These are phyloP conservation scores for Lynx canadensis DNA, from an alignment of 2,113 vertebrate species.

Conservation along the genomic window DNA sequence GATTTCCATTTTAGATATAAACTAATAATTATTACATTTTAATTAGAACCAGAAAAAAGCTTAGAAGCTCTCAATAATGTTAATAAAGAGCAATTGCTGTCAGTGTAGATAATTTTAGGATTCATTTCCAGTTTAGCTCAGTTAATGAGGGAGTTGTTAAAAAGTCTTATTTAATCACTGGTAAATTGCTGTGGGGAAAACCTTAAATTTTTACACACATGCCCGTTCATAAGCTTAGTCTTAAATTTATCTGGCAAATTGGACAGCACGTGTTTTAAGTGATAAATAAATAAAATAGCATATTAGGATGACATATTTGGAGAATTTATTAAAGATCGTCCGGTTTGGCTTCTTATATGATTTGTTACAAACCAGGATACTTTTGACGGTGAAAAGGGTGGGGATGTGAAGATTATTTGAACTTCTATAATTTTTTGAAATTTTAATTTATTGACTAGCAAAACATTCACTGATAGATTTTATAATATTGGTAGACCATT, in stretches of 20 bases:
- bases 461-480: background rate
- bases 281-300: conserved; percentile 21
- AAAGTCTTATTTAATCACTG: background rate
- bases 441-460: background rate
- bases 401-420: background rate
- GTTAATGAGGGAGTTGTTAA: background rate
- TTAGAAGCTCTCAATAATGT: background rate
- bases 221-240: background rate
- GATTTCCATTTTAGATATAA: conserved; percentile 38
- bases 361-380: background rate
- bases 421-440: background rate
- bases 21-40: conserved; percentile 35
- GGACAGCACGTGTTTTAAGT: conserved; percentile 27
- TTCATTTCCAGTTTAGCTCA: conserved; percentile 46
- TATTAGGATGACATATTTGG: background rate
- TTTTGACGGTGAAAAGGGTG: background rate
- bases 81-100: conserved; percentile 48
- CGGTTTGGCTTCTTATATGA: background rate
- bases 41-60: conserved; percentile 8
- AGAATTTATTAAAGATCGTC: background rate
- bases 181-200: conserved; percentile 22
- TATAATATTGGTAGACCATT: background rate
- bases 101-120: conserved; percentile 22
- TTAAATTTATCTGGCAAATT: conserved; percentile 29
- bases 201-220: background rate